Percentiles rank a stretch among this genome's conserved stretches.
phyloP scores from a whole-genome alignment of 2,797 vertebrate species.

The Thalassophryne amazonica region DNA sequence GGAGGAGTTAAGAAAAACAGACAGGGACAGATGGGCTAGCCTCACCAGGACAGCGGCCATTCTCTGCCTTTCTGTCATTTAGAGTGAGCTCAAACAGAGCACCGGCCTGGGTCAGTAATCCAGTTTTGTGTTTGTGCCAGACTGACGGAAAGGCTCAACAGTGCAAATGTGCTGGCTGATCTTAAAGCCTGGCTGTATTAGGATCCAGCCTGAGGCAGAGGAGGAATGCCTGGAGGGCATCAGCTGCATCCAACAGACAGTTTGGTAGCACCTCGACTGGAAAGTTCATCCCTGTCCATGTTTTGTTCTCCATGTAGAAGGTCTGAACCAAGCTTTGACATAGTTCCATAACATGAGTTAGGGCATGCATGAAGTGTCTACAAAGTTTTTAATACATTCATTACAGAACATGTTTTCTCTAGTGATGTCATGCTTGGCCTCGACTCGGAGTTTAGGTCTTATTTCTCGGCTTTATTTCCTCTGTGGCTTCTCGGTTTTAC shows the following conservation, averaged over 20 bases:
- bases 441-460: too few species aligned
- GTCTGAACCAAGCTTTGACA: too few species aligned
- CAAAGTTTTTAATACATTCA: too few species aligned
- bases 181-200: not conserved
- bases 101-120: constrained; percentile 15
- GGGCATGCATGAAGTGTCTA: too few species aligned
- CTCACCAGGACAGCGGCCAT: constrained; percentile 12
- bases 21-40: constrained; percentile 39
- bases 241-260: not conserved
- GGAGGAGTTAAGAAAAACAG: constrained; percentile 15
- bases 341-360: too few species aligned
- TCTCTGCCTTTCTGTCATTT: constrained; percentile 21
- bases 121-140: too few species aligned
- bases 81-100: constrained; percentile 17
- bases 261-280: not conserved
- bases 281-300: not conserved
- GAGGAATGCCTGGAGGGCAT: not conserved
- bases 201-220: not conserved
- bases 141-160: too few species aligned
- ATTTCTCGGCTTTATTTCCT: too few species aligned
- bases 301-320: not conserved
- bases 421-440: too few species aligned
- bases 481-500: too few species aligned
- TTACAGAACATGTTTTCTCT: too few species aligned
- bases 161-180: constrained; percentile 2